phyloP scores from a whole-genome alignment of 2,888 invertebrate genomes.

The Ichneumoninae sp. region DNA sequence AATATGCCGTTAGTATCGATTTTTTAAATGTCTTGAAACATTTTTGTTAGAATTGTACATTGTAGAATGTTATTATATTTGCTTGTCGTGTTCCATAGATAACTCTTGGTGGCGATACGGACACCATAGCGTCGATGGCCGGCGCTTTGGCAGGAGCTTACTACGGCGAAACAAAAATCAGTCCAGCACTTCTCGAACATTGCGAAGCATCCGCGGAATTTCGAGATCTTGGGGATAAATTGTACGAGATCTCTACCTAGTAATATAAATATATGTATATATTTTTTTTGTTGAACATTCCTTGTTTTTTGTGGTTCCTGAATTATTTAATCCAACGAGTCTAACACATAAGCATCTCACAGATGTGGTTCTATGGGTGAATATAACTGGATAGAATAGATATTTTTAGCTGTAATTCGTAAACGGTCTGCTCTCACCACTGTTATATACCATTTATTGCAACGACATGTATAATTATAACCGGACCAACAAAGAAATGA shows the following conservation, averaged over 20 bases:
- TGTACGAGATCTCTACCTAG: slow-evolving; percentile 78
- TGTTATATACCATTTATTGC: no score
- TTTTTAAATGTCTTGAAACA: slow-evolving; percentile 18
- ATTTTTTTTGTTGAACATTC: no score
- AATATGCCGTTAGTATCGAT: slow-evolving; percentile 85
- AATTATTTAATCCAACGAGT: no score
- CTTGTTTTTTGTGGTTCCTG: no score
- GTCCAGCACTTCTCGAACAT: slow-evolving; percentile 85
- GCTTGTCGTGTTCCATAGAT: slow-evolving; percentile 82
- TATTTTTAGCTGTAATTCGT: no score
- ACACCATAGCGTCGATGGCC: slow-evolving; percentile 91
- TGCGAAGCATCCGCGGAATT: slow-evolving; percentile 87
- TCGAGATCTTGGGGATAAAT: slow-evolving; percentile 85
- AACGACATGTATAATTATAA: no score
- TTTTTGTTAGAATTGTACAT: slow-evolving; percentile 6
- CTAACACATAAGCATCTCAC: no score
- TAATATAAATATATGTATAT: slow-evolving; percentile 6
- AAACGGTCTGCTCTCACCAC: no score
- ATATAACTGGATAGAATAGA: no score
- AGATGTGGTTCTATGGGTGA: no score
- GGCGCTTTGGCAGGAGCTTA: slow-evolving; percentile 90
- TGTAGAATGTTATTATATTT: not conserved
- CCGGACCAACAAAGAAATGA: no score
- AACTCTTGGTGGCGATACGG: slow-evolving; percentile 91
- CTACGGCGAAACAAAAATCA: slow-evolving; percentile 87